Evolutionary conservation across 2,113 vertebrate species (phyloP).

Genomic region (Cyprinodon brontotheroides): DNA sequence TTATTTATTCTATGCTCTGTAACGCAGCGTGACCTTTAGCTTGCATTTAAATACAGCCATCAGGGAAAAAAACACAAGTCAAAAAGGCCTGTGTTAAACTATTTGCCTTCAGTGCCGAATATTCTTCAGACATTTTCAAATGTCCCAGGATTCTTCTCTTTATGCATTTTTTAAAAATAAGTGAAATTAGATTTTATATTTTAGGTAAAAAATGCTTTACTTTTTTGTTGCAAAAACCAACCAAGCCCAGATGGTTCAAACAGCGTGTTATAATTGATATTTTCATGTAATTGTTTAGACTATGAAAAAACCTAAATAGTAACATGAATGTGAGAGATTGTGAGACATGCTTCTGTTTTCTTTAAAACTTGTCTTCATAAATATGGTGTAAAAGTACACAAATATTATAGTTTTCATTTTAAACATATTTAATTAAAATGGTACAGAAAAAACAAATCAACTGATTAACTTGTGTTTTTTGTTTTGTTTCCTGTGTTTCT

Average conservation of each 20-base stretch:
- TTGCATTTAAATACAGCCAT: constrained; percentile 42
- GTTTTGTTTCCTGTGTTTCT: background rate
- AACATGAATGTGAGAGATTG: background rate
- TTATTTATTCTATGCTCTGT: constrained; percentile 65
- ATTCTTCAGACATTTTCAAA: constrained; percentile 15
- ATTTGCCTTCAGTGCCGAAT: constrained; percentile 10
- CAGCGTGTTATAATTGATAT: background rate
- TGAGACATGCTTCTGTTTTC: background rate
- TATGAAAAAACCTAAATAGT: background rate
- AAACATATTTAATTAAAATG: background rate
- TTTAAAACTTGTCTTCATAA: background rate
- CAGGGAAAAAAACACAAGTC: constrained; percentile 24
- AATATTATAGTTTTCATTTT: background rate
- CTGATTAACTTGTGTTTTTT: background rate
- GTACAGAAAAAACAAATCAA: background rate
- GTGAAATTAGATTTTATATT: constrained; percentile 6
- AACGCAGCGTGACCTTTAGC: constrained; percentile 47
- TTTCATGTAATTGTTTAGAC: background rate
- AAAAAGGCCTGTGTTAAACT: constrained; percentile 19
- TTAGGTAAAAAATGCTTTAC: background rate
- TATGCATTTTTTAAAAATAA: constrained; percentile 10
- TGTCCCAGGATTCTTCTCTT: constrained; percentile 6
- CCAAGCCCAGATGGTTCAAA: background rate
- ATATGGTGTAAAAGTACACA: background rate
- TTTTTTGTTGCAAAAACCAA: background rate